phyloP scores from a whole-genome alignment of 2,113 vertebrate genomes.

The Microtus montanus region DNA sequence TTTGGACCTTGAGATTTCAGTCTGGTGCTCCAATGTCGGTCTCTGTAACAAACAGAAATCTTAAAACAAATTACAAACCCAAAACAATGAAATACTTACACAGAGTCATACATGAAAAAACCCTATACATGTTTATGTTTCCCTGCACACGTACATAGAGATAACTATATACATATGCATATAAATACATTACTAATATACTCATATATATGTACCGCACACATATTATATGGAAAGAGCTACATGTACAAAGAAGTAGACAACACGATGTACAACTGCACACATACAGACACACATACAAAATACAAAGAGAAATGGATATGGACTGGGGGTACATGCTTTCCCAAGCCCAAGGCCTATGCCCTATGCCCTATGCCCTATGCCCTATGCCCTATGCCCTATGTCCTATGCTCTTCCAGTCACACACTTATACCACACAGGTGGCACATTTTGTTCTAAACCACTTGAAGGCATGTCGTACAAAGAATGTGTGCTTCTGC shows the following conservation, averaged over 20 bases:
- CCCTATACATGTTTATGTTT: neutral
- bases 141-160: neutral
- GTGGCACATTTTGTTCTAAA: neutral
- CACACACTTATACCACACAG: neutral
- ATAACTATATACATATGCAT: neutral
- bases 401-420: no score
- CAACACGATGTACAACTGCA: no score
- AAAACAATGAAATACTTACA: neutral
- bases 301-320: neutral
- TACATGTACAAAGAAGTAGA: neutral
- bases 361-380: no score
- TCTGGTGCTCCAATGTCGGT: no score
- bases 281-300: neutral
- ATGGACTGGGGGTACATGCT: neutral
- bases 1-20: no score
- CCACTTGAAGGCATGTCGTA: no score
- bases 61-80: neutral
- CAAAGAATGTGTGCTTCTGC: neutral
- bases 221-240: neutral
- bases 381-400: no score
- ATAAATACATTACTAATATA: neutral
- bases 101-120: neutral
- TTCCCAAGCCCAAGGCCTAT: neutral
- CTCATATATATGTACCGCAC: neutral
- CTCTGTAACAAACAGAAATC: neutral